Base-by-base conservation (phyloP, 2,888 invertebrate genomes). In the Coecobrya sp. region DNA sequence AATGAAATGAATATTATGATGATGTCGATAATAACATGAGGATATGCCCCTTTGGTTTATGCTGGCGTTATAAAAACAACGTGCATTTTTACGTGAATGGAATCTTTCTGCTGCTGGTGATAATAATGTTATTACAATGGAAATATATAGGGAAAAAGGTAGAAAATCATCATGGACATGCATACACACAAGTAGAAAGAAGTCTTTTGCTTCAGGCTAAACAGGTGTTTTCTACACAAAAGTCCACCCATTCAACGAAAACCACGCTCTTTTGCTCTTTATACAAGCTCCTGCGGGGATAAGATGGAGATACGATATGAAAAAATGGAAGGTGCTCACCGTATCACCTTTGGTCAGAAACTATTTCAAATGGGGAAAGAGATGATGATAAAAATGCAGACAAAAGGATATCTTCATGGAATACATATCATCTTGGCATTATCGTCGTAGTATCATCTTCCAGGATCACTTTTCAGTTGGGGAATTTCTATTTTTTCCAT, bases 211-310 rank as follows among this genome's bases (percentile, higher is more conserved):
- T 89, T 84, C 68, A 59, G 92, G 92, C 92, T 79, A 92, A 89
- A 92, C 92, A 92, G 92, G 92, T 92, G 92, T 92, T 88, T 92
- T 91, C 82, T 68, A 86, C 70, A 70, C 79, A 79, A 86, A 86
- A 68, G 79, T 86, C 91, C 82, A 86, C 86, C 86, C 86, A 91
- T 85, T 91, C 86, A 79, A 89, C 82, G 79, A 89, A 84, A 65
- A 82, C 85, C 76, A 79, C 86, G 73, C 30, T 91, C 86, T 79
- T 76, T 86, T 52, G 52, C 30, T 36, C 52, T 59, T 59, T 89
- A 49, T 30, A 16, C n/a, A 65, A 30, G 42, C 85, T 73, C 52
- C 68, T 84, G 52, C 62, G 89, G 89, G 89, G 89, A 89, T 89
- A 49, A 81, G 88, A n/a, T n/a, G n/a, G n/a, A n/a, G n/a, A 88